Percentiles rank a stretch among this genome's conserved stretches.
Conservation (phyloP, 2,113 vertebrate genomes). For the Grammomys surdaster region DNA sequence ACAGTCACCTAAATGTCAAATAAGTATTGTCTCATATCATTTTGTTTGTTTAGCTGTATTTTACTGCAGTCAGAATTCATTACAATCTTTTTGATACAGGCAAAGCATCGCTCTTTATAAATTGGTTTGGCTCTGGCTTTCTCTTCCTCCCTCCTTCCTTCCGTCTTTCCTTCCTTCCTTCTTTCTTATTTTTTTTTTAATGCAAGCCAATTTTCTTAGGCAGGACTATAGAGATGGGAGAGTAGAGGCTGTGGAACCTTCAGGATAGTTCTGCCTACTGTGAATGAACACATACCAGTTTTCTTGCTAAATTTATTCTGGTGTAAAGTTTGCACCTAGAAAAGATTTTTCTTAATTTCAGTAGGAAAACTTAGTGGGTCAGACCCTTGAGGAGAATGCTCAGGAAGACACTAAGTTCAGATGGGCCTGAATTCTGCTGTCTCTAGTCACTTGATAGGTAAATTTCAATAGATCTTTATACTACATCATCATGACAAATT, state of each 20-base stretch:
- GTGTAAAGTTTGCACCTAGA: background rate
- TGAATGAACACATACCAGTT: background rate
- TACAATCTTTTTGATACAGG: slow-evolving; percentile 12
- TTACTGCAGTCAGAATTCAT: background rate
- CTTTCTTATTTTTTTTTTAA: background rate
- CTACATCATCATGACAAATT: background rate
- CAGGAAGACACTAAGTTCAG: slow-evolving; percentile 31
- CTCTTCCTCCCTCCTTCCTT: too few species aligned
- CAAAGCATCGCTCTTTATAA: background rate
- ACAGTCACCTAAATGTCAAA: slow-evolving; percentile 7
- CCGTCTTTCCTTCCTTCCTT: background rate
- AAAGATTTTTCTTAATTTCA: slow-evolving; percentile 23
- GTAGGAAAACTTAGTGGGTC: background rate
- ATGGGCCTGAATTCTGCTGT: background rate
- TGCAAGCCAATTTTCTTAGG: background rate
- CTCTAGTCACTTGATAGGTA: background rate
- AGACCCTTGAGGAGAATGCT: slow-evolving; percentile 3
- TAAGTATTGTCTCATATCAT: background rate
- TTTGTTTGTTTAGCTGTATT: slow-evolving; percentile 29
- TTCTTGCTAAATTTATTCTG: background rate
- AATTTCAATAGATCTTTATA: background rate
- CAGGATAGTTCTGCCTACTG: background rate
- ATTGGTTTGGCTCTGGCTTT: background rate
- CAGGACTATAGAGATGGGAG: background rate
- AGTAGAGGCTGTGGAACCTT: background rate